A percentile compares a stretch with the other conserved stretches of the same genome.
Conservation (phyloP, 2,113 vertebrate genomes). For the Rana temporaria region DNA sequence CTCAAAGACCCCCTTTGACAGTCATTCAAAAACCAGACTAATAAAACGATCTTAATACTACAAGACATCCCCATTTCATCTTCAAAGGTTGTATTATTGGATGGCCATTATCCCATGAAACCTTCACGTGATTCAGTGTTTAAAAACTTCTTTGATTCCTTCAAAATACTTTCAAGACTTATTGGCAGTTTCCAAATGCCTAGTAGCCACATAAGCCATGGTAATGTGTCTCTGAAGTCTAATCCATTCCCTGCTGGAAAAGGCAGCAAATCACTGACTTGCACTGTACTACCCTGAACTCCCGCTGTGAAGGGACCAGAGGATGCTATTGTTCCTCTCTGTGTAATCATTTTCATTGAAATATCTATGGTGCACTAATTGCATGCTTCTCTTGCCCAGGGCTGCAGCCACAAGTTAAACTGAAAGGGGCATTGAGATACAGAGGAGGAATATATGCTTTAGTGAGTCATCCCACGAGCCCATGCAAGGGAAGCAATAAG, state of each 20-base stretch:
- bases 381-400: slow-evolving; percentile 14
- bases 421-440: slow-evolving; percentile 28
- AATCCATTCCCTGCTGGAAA: slow-evolving; percentile 48
- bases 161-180: slow-evolving; percentile 38
- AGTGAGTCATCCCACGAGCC: slow-evolving; percentile 10
- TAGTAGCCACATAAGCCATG: slow-evolving; percentile 28
- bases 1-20: not conserved
- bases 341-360: slow-evolving; percentile 43
- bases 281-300: slow-evolving; percentile 21
- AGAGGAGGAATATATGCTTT: slow-evolving; percentile 10
- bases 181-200: slow-evolving; percentile 31
- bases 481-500: slow-evolving; percentile 6
- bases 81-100: slow-evolving; percentile 15
- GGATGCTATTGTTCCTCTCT: slow-evolving; percentile 40
- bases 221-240: slow-evolving; percentile 41
- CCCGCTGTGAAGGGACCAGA: slow-evolving; percentile 38
- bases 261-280: slow-evolving; percentile 44
- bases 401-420: slow-evolving; percentile 20
- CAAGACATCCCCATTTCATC: slow-evolving; percentile 14
- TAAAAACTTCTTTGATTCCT: slow-evolving; percentile 39
- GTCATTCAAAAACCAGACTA: slow-evolving; percentile 3
- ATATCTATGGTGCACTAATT: slow-evolving; percentile 32
- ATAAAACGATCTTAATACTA: slow-evolving; percentile 30
- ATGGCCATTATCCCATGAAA: slow-evolving; percentile 30
- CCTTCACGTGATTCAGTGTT: slow-evolving; percentile 29